These are phyloP conservation scores for Teleopsis dalmanni DNA, from an alignment of 1,140 invertebrate species.

Conservation along the genomic window DNA sequence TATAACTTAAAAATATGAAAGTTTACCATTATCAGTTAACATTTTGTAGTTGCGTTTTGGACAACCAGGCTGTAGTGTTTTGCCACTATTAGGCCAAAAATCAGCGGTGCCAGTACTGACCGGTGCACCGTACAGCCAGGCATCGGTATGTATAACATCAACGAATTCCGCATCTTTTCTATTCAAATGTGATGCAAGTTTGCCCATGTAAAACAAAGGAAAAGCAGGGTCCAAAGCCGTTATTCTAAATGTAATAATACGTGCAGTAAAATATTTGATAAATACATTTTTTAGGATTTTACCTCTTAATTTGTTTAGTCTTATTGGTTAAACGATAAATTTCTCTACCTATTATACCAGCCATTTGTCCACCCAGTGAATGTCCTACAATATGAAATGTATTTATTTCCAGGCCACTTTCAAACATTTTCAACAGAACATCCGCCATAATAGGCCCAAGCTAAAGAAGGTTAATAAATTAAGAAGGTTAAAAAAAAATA, in stretches of 20 bases:
- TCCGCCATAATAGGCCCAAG: slow-evolving; percentile 34
- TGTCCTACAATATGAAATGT: slow-evolving; percentile 66
- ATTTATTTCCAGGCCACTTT: slow-evolving; percentile 36
- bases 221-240: slow-evolving; percentile 55
- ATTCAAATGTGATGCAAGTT: slow-evolving; percentile 53
- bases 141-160: slow-evolving; percentile 64
- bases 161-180: slow-evolving; percentile 59
- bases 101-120: slow-evolving; percentile 52
- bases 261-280: neutral
- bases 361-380: slow-evolving; percentile 67
- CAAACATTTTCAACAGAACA: slow-evolving; percentile 36
- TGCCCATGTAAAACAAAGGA: slow-evolving; percentile 51
- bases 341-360: slow-evolving; percentile 55
- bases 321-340: slow-evolving; percentile 31
- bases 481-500: neutral
- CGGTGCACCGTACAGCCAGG: slow-evolving; percentile 50
- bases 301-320: slow-evolving; percentile 36
- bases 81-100: slow-evolving; percentile 57
- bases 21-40: slow-evolving; percentile 31
- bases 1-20: neutral
- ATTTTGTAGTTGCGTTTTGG: slow-evolving; percentile 42
- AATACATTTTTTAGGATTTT: no score
- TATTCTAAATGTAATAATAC: slow-evolving; percentile 37
- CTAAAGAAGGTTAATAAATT: slow-evolving; percentile 1
- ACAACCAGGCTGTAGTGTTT: slow-evolving; percentile 52